Evolutionary conservation across 1,140 invertebrate species (phyloP), one percentile per base, ranked within the genome.

Genomic region (Drosophila melanogaster): DNA sequence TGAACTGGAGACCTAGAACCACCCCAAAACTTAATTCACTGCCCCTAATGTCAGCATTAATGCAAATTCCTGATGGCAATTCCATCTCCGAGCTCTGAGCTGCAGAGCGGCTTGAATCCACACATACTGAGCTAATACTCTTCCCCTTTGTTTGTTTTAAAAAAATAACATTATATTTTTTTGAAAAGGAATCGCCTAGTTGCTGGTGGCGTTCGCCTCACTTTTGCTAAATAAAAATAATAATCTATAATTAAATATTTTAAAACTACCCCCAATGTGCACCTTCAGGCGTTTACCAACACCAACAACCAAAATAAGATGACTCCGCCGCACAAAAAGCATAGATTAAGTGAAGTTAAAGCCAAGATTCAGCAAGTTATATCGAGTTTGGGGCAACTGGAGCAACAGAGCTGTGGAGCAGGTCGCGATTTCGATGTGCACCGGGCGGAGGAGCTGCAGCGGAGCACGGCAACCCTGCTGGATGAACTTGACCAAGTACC

Each of bases 1-100:
- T n/a, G 94, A 96, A 47, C 83, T 96, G 2, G 44, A 76, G 15
- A 14, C 26, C 12, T 84, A 70, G 33, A 43, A 12, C 11, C 15
- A 14, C 14, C 12, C 37, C 24, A 46, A 59, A 57, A 46, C 71
- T 49, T 26, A 12, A 46, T 46, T 46, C 14, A 43, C 14, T 41
- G 11, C 44, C 44, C 44, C 14, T 30, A 41, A 41, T 26, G 41
- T 64, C 17, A 26, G 58, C 62, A 64, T 24, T 33, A n/a, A 7
- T 10, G 33, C 14, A 4, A 10, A 40, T 33, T 62, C 35, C 57
- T 35, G 14, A 56, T 14, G 4, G 33, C 22, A 35, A 24, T 7
- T 1, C 11, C 19, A 6, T 54, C 12, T 10, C 24, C 6, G n/a
- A 37, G 30, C n/a, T 54, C 19, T 17, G 7, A 55, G 59, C 44